Evolutionary conservation across 2,113 vertebrate genomes (phyloP).

Genomic region (Corapipo altera): DNA sequence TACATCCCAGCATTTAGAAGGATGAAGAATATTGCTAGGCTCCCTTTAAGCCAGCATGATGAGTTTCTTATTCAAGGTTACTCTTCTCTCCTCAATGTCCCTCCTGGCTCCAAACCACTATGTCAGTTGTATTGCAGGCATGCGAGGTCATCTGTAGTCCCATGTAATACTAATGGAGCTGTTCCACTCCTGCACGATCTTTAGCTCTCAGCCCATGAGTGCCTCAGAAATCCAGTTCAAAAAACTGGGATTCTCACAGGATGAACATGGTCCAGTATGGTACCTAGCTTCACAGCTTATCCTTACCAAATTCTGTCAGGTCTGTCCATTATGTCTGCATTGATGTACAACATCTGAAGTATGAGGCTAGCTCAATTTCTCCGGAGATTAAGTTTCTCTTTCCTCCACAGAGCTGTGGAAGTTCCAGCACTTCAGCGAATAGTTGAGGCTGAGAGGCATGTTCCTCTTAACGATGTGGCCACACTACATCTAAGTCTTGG

Average conservation of each 20-base stretch:
- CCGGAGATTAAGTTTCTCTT: background rate
- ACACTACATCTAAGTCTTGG: background rate
- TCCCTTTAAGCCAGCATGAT: background rate
- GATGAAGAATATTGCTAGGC: background rate
- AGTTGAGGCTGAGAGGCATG: rapidly evolving
- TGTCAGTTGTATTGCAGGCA: background rate
- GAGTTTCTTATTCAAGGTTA: background rate
- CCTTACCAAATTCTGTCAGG: background rate
- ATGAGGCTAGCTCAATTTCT: background rate
- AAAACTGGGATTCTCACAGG: background rate
- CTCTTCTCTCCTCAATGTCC: background rate
- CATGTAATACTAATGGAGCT: background rate
- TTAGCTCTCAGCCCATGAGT: background rate
- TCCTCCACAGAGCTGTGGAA: background rate
- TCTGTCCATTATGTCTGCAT: background rate
- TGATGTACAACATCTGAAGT: background rate
- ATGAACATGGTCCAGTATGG: rapidly evolving
- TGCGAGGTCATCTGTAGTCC: background rate
- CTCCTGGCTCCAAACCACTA: background rate
- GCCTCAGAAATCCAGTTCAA: background rate
- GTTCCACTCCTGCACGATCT: background rate
- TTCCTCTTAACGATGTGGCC: background rate
- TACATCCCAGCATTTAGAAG: background rate
- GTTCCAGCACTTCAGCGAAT: background rate
- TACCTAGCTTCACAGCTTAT: background rate